Conservation (phyloP, 1,140 invertebrate genomes). For the Probaryconus sp. region DNA sequence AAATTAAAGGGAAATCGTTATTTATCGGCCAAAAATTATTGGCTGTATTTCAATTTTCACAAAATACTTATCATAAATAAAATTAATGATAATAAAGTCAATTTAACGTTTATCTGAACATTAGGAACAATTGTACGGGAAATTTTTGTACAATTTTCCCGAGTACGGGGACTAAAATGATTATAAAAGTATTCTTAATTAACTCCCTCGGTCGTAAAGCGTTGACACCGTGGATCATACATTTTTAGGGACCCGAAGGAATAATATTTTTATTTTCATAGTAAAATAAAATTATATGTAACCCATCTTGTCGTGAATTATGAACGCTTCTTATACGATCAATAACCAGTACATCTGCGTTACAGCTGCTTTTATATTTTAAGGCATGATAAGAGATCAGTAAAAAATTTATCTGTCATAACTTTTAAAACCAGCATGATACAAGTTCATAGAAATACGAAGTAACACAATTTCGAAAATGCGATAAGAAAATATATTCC, state of each 20-base stretch:
- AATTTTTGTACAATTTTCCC: no score
- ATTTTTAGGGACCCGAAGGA: background rate
- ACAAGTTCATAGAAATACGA: constrained; percentile 31
- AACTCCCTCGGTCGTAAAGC: background rate
- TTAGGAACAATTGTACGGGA: no score
- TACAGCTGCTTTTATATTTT: constrained; percentile 32
- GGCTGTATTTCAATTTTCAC: no score
- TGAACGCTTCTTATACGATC: constrained; percentile 16
- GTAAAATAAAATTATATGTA: constrained; percentile 1
- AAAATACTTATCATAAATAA: no score
- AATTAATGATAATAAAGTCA: no score
- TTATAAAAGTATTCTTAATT: background rate
- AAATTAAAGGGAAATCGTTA: no score
- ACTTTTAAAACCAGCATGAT: constrained; percentile 18
- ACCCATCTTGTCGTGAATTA: constrained; percentile 25
- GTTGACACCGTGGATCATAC: background rate
- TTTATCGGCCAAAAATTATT: no score
- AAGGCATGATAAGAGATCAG: constrained; percentile 27
- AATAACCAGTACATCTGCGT: constrained; percentile 10
- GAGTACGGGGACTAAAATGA: no score
- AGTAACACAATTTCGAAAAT: constrained; percentile 10
- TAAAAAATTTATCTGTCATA: constrained; percentile 29
- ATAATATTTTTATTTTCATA: background rate
- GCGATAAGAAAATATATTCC: constrained; percentile 8
- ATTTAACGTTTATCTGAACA: no score